phyloP scores from a whole-genome alignment of 2,113 vertebrate genomes.

The Pomatostomus ruficeps region DNA sequence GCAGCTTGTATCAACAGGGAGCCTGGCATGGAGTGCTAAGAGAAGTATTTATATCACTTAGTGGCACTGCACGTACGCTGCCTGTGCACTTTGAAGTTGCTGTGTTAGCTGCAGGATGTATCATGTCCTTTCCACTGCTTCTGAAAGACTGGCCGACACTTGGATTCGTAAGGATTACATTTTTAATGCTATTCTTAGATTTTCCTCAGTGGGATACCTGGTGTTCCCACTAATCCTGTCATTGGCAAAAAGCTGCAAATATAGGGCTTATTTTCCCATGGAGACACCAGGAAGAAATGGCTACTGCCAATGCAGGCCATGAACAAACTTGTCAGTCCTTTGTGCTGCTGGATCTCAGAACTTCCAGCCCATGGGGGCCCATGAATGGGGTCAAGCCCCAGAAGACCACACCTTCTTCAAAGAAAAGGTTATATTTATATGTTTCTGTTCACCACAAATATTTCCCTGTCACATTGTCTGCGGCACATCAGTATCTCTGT shows the following conservation, averaged over 20 bases:
- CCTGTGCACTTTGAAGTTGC: background rate
- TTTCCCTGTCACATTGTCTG: background rate
- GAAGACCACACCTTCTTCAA: background rate
- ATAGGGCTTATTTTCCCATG: background rate
- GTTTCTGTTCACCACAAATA: background rate
- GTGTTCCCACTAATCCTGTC: background rate
- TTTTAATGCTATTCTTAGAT: background rate
- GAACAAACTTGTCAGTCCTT: background rate
- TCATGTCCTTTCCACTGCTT: background rate
- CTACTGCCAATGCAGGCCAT: background rate
- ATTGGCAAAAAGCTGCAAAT: background rate
- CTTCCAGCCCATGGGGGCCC: background rate
- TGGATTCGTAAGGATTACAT: background rate
- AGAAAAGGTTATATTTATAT: background rate
- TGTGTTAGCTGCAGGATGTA: background rate
- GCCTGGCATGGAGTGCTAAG: background rate
- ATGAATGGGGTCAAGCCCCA: background rate
- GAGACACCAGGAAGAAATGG: background rate
- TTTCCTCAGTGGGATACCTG: background rate
- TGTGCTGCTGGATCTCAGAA: background rate
- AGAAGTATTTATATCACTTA: constrained; percentile 2
- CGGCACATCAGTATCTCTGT: background rate
- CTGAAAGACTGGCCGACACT: background rate
- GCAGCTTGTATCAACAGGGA: constrained; percentile 8
- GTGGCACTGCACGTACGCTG: background rate